Evolutionary conservation across 2,113 vertebrate genomes (phyloP).

Genomic region (Spilogale gracilis): DNA sequence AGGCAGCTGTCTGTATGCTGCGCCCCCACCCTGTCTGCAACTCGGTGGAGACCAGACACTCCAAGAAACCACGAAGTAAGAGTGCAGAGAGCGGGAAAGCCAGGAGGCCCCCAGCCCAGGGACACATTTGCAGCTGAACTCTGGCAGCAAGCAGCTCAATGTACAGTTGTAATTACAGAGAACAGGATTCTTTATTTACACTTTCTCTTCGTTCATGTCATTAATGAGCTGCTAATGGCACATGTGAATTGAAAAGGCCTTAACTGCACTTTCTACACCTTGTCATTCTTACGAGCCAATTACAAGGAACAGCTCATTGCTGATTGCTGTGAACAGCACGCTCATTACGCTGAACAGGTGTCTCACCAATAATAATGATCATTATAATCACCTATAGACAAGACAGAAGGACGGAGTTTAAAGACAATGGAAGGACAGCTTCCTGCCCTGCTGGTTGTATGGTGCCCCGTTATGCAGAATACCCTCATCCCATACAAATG

Average conservation of each 20-base stretch:
- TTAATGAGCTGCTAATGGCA: slow-evolving; percentile 68
- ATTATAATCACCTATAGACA: slow-evolving; percentile 32
- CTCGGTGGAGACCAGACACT: background rate
- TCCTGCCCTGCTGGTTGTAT: background rate
- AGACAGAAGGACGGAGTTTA: background rate
- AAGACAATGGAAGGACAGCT: background rate
- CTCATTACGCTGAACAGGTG: slow-evolving; percentile 52
- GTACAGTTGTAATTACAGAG: slow-evolving; percentile 61
- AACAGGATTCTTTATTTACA: slow-evolving; percentile 66
- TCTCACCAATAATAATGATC: slow-evolving; percentile 55
- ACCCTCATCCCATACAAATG: background rate
- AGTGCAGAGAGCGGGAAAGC: background rate
- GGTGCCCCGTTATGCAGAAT: background rate
- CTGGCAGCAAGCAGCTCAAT: background rate
- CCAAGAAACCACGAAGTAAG: background rate
- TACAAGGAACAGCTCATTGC: slow-evolving; percentile 48
- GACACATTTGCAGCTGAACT: background rate
- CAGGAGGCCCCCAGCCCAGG: background rate
- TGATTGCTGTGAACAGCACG: background rate
- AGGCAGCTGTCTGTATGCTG: no score
- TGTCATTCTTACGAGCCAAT: slow-evolving; percentile 74
- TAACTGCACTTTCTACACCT: slow-evolving; percentile 55
- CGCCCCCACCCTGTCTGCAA: background rate
- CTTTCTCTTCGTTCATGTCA: background rate
- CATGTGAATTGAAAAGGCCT: slow-evolving; percentile 49